Conservation (phyloP, 2,888 invertebrate species). For the Pecten maximus region DNA sequence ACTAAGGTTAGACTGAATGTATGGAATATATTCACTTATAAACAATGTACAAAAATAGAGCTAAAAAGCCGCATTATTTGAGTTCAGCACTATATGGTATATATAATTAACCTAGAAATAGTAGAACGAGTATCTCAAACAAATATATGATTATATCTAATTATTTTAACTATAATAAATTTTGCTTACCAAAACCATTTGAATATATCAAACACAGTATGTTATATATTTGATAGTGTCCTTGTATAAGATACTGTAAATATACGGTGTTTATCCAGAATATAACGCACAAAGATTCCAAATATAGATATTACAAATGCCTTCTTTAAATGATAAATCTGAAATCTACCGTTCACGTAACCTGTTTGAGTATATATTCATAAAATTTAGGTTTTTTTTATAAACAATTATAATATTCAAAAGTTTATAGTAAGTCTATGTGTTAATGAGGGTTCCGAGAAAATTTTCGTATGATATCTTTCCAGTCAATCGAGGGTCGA, state of each 20-base stretch:
- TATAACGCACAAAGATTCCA: no score
- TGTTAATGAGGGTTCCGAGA: conserved; percentile 57
- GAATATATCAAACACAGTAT: neutral
- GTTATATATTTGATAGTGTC: neutral
- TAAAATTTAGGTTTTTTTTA: neutral
- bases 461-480: conserved; percentile 74
- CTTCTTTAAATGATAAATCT: no score
- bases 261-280: no score
- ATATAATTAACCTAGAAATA: neutral
- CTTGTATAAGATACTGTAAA: neutral
- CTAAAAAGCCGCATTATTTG: neutral
- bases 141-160: neutral
- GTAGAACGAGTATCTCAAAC: neutral
- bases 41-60: neutral
- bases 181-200: neutral
- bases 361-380: neutral
- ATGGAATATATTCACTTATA: neutral
- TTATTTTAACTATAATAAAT: neutral
- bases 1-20: neutral
- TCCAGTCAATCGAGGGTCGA: conserved; percentile 74
- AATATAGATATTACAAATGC: no score
- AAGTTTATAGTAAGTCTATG: neutral
- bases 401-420: neutral
- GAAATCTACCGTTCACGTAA: neutral
- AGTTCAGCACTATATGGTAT: neutral